phyloP scores from a whole-genome alignment of 2,113 vertebrate species.

The Todiramphus saurophagus region DNA sequence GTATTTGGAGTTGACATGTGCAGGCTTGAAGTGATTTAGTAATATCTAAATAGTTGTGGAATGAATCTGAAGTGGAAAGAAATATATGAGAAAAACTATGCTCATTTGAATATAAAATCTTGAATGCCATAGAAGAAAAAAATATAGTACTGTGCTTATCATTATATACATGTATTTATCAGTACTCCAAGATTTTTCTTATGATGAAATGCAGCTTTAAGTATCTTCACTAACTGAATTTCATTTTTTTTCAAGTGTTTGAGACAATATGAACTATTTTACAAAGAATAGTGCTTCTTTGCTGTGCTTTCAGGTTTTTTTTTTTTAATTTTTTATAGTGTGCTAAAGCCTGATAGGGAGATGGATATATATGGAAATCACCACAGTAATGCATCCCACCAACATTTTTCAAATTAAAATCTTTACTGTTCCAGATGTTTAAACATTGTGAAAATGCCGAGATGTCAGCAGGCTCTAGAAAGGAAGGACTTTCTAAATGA shows the following conservation, averaged over 20 bases:
- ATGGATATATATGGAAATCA: background rate
- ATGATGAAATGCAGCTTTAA: background rate
- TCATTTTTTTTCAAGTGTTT: background rate
- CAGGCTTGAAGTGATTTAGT: background rate
- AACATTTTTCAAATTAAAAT: background rate
- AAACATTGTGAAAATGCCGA: background rate
- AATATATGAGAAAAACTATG: background rate
- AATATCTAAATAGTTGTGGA: background rate
- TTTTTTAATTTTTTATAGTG: background rate
- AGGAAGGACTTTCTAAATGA: background rate
- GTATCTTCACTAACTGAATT: conserved; percentile 3
- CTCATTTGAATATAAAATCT: background rate
- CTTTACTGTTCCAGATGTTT: background rate
- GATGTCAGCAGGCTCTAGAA: background rate
- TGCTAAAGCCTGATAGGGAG: background rate
- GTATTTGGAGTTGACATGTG: background rate
- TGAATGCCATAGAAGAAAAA: background rate
- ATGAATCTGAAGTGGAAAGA: background rate
- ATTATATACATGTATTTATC: background rate
- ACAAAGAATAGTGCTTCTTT: background rate
- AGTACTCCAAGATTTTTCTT: background rate
- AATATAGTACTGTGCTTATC: background rate
- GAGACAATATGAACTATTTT: conserved; percentile 2
- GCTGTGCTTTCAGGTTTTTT: background rate
- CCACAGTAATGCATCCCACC: background rate